Base-by-base conservation (phyloP, 2,888 invertebrate genomes). In the Artemia sp. region DNA sequence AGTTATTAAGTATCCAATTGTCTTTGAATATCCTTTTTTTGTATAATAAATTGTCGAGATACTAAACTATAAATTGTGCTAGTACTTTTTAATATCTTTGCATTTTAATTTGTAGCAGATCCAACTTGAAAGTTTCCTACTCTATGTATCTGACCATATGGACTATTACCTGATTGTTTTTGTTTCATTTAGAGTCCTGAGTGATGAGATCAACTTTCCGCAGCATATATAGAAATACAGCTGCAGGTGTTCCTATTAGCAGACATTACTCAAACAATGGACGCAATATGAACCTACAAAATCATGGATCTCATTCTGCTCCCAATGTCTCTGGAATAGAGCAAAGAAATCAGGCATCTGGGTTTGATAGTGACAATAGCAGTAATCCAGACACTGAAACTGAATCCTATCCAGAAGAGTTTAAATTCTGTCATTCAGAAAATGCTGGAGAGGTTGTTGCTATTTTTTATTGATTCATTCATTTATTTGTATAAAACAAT, bases 341-440 rank as follows among this genome's bases (percentile, higher is more conserved):
- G 8, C 64, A 58, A 24, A n/a, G 64, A 10, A 58, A 58, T 58
- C 64, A 58, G 64, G 14, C 64, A 19, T 58, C 14, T 58, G 64
- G 64, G n/a, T 58, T 58, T 10, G 64, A 58, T 2, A 58, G 64
- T 58, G 64, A 58, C 64, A 58, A 24, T 24, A 58, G 64, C 12
- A 58, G 64, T 24, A 58, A 24, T 58, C 14, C 64, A 19, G 64
- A 58, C 24, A 58, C 12, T 58, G 64, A 58, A 58, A 24, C 10
- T 19, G 64, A 58, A 24, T 24, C 64, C 2, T 58, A 19, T 58
- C 64, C 64, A 58, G 64, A 58, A 58, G 64, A 58, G 24, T 58
- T 58, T 24, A 58, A 58, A 58, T 58, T 58, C 24, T 58, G 64
- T 58, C 64, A 58, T 11, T 19, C 64, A 58, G 64, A 58, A 58